A percentile compares a stretch with the other conserved stretches of the same genome.
Conservation (phyloP, 1,140 invertebrate genomes). For the Chlorops oryzae region DNA sequence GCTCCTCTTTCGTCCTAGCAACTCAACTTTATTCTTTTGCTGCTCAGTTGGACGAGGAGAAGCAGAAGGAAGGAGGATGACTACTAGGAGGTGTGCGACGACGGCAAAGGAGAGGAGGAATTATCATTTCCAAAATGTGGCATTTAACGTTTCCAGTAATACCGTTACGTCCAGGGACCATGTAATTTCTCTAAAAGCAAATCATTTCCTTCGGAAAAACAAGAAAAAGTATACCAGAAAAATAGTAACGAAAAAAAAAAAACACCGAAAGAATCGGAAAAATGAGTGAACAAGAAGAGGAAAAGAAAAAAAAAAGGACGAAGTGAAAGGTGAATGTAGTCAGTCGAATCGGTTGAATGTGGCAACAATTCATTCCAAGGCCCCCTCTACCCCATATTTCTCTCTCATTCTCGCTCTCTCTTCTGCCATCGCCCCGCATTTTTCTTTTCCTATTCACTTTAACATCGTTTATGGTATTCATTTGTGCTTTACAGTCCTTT, state of each 20-base stretch:
- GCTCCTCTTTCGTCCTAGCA: no score
- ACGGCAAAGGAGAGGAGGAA: neutral
- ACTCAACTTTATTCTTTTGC: no score
- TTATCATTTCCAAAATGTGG: neutral
- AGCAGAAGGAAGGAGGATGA: neutral
- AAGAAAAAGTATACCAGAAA: neutral
- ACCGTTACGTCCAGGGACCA: neutral
- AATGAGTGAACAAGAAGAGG: neutral
- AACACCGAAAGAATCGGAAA: neutral
- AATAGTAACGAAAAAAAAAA: neutral
- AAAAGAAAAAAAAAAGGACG: neutral
- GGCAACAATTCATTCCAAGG: no score
- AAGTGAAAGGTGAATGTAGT: neutral
- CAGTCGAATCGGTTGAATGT: no score
- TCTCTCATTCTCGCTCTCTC: neutral
- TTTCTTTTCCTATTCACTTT: neutral
- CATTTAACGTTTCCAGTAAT: neutral
- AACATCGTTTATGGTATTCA: neutral
- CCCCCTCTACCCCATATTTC: neutral
- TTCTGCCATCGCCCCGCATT: neutral
- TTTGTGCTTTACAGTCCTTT: neutral
- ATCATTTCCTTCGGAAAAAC: neutral
- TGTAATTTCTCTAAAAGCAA: neutral
- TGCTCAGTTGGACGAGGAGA: neutral
- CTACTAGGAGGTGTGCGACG: neutral